A percentile compares a stretch with the other conserved stretches of the same genome.
These are phyloP conservation scores for Meriones psammophilus DNA, from an alignment of 2,797 vertebrate species.

Conservation along the genomic window DNA sequence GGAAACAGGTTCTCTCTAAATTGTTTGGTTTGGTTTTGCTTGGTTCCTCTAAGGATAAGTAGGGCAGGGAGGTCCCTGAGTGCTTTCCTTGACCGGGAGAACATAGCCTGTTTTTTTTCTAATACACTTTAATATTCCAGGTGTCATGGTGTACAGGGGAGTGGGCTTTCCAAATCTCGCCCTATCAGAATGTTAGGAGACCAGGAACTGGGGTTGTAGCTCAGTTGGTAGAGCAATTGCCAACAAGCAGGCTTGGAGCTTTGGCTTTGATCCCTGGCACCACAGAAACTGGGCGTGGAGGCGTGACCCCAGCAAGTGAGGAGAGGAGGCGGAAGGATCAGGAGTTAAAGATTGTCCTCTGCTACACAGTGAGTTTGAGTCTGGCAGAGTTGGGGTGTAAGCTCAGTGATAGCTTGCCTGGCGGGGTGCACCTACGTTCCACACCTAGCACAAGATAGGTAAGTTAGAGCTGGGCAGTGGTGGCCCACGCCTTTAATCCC, in stretches of 20 bases:
- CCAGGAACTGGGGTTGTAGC: too few relatives aligned
- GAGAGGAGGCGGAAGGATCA: background rate
- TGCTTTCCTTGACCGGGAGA: background rate
- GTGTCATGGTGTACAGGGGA: background rate
- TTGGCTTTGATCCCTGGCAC: background rate
- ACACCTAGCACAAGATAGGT: background rate
- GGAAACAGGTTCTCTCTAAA: background rate
- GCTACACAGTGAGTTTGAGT: background rate
- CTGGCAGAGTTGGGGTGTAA: background rate
- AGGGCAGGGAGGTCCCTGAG: background rate
- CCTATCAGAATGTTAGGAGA: constrained; percentile 2
- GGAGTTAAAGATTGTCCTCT: background rate
- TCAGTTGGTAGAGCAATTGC: background rate
- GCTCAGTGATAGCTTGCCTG: background rate
- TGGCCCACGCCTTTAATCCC: background rate
- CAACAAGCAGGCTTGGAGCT: background rate
- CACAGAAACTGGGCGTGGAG: background rate
- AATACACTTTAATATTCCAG: background rate
- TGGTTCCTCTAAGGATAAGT: constrained; percentile 2
- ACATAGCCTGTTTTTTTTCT: constrained; percentile 7
- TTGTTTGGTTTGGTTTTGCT: background rate
- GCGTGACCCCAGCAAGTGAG: background rate
- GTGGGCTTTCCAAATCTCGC: background rate
- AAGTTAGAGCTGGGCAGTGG: too few relatives aligned
- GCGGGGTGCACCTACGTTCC: too few relatives aligned